Base-by-base conservation (phyloP, 2,888 invertebrate genomes). In the Drosophila quinaria region DNA sequence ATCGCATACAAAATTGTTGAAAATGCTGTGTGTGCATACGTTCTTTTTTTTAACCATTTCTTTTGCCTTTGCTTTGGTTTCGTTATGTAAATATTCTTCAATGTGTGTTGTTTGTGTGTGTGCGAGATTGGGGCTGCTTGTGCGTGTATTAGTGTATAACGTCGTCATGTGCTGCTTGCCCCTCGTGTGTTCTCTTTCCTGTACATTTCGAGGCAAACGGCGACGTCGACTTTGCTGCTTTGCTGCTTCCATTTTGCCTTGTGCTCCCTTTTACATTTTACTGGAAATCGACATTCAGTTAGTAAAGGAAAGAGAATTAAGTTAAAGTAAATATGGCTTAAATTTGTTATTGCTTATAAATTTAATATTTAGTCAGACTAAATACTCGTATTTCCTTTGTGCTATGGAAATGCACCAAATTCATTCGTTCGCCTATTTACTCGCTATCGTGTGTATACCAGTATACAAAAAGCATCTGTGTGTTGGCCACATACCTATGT, bases 181-280 rank as follows among this genome's bases (percentile, higher is more conserved):
- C 83, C 83, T 84, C 87, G 73, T 87, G 71, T 89, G 71, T 56
- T 84, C 89, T 86, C 83, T 83, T 62, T 83, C 89, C 42, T 70
- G 55, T 74, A 72, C 73, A 83, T 70, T 56, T 51, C 50, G 41
- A 54, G 58, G 49, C 65, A 68, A 66, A 64, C 70, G 56, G 52
- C 67, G 51, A 62, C 54, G 70, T 71, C 52, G 55, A 59, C 74
- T 64, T 70, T 55, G 41, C 29, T 29, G 64, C 60, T 65, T 70
- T 55, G 41, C 29, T 29, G 64, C 60, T 65, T 62, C 11, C 63
- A 46, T 80, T 74, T 42, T 60, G 68, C 17, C 46, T 44, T 44
- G 35, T 71, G 68, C 66, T 78, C 76, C 78, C 80, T 78, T 76
- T 64, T 76, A 31, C 41, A 64, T 62, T 41, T 63, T 41, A 50